A percentile compares a stretch with the other conserved stretches of the same genome.
Evolutionary conservation across 2,113 vertebrate species (phyloP).

Genomic region (Scatophagus argus): DNA sequence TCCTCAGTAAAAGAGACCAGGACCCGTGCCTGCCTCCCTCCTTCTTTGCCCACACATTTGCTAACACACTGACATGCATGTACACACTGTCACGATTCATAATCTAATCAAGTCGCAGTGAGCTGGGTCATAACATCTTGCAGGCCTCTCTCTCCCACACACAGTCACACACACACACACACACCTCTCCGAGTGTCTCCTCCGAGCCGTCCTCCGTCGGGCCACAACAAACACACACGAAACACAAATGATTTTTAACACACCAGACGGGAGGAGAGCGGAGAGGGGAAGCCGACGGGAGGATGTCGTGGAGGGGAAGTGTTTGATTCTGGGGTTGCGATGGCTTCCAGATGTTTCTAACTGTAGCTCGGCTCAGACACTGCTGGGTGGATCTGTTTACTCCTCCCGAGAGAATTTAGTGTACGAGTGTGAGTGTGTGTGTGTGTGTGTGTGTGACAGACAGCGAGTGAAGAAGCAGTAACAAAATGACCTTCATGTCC

Average conservation of each 20-base stretch:
- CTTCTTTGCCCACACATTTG: not conserved
- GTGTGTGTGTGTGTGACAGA: not conserved
- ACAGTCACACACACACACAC: conserved; percentile 37
- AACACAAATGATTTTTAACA: not conserved
- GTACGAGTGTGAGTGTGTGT: not conserved
- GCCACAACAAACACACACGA: conserved; percentile 15
- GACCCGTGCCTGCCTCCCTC: not conserved
- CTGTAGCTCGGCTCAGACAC: conserved; percentile 10
- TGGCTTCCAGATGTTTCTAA: conserved; percentile 60
- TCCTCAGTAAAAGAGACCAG: not conserved
- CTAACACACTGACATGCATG: conserved; percentile 23
- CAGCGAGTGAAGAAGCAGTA: conserved; percentile 16
- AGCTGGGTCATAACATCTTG: conserved; percentile 56
- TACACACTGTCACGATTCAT: conserved; percentile 33
- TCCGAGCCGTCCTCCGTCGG: conserved; percentile 11
- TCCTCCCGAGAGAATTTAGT: not conserved
- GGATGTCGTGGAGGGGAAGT: conserved; percentile 28
- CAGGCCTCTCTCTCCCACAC: conserved; percentile 42
- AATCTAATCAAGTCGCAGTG: conserved; percentile 49
- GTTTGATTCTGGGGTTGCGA: conserved; percentile 47
- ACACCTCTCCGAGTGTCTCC: conserved; percentile 28
- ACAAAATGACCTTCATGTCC: conserved; percentile 47
- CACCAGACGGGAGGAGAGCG: conserved; percentile 9
- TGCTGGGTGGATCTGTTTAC: conserved; percentile 32
- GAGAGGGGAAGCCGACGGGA: not conserved